phyloP scores from a whole-genome alignment of 2,113 vertebrate species.

The Corythaixoides concolor region DNA sequence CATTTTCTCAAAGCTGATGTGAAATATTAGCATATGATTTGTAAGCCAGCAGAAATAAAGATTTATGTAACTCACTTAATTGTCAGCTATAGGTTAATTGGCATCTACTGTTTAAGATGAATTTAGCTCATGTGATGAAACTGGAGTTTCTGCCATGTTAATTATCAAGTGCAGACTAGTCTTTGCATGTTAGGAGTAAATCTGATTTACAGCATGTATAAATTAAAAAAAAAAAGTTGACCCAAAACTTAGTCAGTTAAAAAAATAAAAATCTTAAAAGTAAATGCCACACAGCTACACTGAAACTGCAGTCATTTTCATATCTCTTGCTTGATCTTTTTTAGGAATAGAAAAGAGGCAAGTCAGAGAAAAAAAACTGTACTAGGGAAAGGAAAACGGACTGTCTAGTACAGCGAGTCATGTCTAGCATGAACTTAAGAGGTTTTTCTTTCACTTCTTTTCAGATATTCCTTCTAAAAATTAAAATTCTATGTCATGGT shows the following conservation, averaged over 20 bases:
- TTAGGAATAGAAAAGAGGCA: not conserved
- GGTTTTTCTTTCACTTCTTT: not conserved
- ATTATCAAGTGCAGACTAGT: not conserved
- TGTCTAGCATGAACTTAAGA: not conserved
- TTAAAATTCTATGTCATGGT: not conserved
- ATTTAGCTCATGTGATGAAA: not conserved
- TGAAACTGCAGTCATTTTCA: not conserved
- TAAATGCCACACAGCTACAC: not conserved
- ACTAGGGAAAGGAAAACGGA: not conserved
- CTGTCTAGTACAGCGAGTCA: not conserved
- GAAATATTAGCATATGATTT: not conserved
- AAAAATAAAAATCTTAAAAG: not conserved
- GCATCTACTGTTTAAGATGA: not conserved
- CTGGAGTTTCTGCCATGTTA: not conserved
- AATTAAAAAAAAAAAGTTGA: not conserved
- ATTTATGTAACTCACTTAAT: not conserved
- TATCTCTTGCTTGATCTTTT: not conserved
- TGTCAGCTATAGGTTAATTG: not conserved
- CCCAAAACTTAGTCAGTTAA: not conserved
- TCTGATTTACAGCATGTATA: not conserved
- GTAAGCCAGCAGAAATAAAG: not conserved
- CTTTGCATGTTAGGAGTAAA: not conserved
- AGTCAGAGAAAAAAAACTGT: not conserved
- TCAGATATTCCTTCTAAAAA: not conserved
- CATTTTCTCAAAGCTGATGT: not conserved